These are phyloP conservation scores for Labia minor DNA, from an alignment of 2,888 invertebrate genomes.

Conservation along the genomic window DNA sequence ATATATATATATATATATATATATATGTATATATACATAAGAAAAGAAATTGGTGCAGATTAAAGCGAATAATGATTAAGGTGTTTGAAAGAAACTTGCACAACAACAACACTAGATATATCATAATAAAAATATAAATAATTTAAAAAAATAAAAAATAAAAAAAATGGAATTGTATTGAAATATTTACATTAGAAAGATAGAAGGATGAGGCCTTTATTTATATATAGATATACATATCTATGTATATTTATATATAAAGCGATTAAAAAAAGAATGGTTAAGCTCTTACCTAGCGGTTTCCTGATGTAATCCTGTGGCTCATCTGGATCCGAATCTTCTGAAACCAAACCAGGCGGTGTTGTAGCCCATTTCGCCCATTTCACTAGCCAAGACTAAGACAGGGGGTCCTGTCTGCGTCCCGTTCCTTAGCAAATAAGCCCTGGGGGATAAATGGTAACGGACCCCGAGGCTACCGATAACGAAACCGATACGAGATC, in stretches of 20 bases:
- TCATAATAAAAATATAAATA: too few species aligned
- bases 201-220: not conserved
- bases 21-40: not conserved
- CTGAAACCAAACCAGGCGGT: slow-evolving; percentile 26
- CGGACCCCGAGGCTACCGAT: not conserved
- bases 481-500: not conserved
- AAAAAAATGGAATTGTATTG: slow-evolving; percentile 20
- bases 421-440: not conserved
- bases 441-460: not conserved
- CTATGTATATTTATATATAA: too few species aligned
- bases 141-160: too few species aligned
- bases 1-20: too few species aligned
- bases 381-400: not conserved
- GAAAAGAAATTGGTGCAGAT: not conserved
- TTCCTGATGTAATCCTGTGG: slow-evolving; percentile 43
- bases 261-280: not conserved
- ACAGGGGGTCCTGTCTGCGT: not conserved
- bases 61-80: not conserved
- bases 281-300: slow-evolving; percentile 44
- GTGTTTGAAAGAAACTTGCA: not conserved
- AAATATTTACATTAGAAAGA: slow-evolving; percentile 20
- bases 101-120: not conserved
- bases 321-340: slow-evolving; percentile 39
- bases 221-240: too few species aligned
- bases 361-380: not conserved